Evolutionary conservation across 2,888 invertebrate genomes (phyloP), one percentile per base, ranked within the genome.

Genomic region (Allophyes oxyacanthae): DNA sequence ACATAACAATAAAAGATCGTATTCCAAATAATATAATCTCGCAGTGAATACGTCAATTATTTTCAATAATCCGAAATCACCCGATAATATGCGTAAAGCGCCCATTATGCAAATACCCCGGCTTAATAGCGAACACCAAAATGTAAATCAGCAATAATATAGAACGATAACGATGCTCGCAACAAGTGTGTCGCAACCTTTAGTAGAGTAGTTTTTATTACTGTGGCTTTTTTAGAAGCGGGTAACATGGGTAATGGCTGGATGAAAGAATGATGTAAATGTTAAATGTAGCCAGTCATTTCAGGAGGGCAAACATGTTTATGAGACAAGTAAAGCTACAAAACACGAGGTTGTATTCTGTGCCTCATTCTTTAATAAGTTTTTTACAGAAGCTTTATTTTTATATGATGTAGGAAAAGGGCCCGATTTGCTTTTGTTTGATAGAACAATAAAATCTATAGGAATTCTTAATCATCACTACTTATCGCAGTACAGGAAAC

Each of bases 101-200:
- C 71, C 67, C 78, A 79, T 87, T 87, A 87, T 84, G 85, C 75
- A 82, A 85, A 89, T 86, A 56, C 51, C 41, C 37, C 40, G 60
- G 67, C 61, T 78, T 83, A 73, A 82, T 82, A 75, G 66, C 68
- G 73, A 69, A 78, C 78, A 78, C 69, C 64, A 76, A 78, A 81
- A 86, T 85, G 83, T 76, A 86, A 85, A 84, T 86, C 77, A 82
- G 72, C 61, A 49, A 68, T 78, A 72, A 72, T 74, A 65, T 54
- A 54, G 66, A 67, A 40, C 55, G 43, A 60, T 68, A 64, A 65
- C 50, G 63, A 43, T 49, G 33, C 37, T 51, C 64, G 79, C 82
- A 82, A 82, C 80, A 82, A 79, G 83, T 82, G 75, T 44, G 70
- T 28, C 43, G 11, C 34, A 40, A 28, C 15, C 63, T 45, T 43